A percentile compares a stretch with the other conserved stretches of the same genome.
phyloP scores from a whole-genome alignment of 2,888 invertebrate species.

The Drosophila quasianomalipes region DNA sequence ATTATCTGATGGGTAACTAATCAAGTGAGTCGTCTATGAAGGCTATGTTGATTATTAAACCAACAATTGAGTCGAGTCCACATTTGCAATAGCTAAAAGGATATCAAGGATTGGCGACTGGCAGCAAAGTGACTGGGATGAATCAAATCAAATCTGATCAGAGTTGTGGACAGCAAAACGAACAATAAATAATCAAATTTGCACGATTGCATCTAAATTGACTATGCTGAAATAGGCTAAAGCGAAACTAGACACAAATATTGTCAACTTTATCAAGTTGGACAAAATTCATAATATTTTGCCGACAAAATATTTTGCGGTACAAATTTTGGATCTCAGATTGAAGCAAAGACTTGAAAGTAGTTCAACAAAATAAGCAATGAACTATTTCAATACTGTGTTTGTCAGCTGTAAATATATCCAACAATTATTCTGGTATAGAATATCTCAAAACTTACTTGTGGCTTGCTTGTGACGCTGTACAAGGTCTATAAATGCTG shows the following conservation, averaged over 20 bases:
- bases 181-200: constrained; percentile 4
- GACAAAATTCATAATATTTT: not conserved
- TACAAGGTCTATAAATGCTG: constrained; percentile 11
- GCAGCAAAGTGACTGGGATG: not conserved
- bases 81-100: not conserved
- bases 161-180: not conserved
- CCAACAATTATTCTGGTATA: not conserved
- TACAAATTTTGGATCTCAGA: no score
- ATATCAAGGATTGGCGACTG: not conserved
- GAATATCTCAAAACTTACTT: not conserved
- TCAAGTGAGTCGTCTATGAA: constrained; percentile 1
- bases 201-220: not conserved
- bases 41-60: not conserved
- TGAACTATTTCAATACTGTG: not conserved
- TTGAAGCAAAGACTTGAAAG: not conserved
- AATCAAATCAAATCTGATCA: constrained; percentile 7
- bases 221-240: not conserved
- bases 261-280: no score
- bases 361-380: not conserved
- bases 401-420: not conserved
- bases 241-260: not conserved
- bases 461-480: not conserved
- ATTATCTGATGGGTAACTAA: constrained; percentile 11
- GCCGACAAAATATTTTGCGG: no score
- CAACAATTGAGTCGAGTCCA: not conserved